phyloP scores from a whole-genome alignment of 2,888 invertebrate species.

The Clostera curtula region DNA sequence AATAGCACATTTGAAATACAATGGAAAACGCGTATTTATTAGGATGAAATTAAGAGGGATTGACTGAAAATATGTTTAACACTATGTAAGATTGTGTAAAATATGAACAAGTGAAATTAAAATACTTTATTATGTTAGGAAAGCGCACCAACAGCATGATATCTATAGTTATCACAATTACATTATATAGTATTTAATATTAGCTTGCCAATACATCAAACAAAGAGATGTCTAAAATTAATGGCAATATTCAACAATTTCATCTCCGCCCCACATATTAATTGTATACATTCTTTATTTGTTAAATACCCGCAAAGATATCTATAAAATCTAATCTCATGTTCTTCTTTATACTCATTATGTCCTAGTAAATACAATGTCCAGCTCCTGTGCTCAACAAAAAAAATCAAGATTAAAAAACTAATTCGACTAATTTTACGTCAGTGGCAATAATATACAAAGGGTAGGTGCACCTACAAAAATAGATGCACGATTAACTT shows the following conservation, averaged over 20 bases:
- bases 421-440: conserved; percentile 23
- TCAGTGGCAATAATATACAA: conserved; percentile 32
- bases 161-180: conserved; percentile 55
- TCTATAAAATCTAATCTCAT: conserved; percentile 66
- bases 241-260: conserved; percentile 65
- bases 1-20: conserved; percentile 20
- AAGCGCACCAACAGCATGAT: conserved; percentile 52
- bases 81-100: conserved; percentile 18
- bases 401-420: conserved; percentile 25
- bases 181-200: conserved; percentile 26
- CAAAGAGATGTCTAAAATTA: conserved; percentile 54
- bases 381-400: conserved; percentile 37
- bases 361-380: conserved; percentile 38
- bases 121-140: conserved; percentile 29
- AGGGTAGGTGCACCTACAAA: conserved; percentile 33
- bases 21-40: conserved; percentile 6
- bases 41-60: conserved; percentile 26
- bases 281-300: conserved; percentile 58
- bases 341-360: conserved; percentile 30
- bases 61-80: conserved; percentile 26
- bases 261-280: conserved; percentile 32
- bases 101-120: conserved; percentile 23
- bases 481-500: conserved; percentile 35
- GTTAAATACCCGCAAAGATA: conserved; percentile 56
- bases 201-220: conserved; percentile 59